Evolutionary conservation across 2,888 invertebrate species (phyloP), one percentile per base, ranked within the genome.

Genomic region (Therioaphis trifolii): DNA sequence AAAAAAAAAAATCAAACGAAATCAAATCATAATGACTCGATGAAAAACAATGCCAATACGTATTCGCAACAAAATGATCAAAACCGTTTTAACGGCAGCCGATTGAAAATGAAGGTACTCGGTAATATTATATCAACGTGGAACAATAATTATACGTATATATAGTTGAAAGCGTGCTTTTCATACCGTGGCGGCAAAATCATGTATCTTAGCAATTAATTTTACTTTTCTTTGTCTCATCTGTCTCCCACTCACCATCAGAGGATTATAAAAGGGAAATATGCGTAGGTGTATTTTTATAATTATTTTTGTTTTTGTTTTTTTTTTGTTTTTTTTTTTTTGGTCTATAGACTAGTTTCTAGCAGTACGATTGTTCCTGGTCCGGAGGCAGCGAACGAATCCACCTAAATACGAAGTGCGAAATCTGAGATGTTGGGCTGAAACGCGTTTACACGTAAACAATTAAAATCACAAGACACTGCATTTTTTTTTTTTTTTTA

Each of bases 321-420:
- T 21, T 43, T 43, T 27, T n/a, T n/a, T n/a, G n/a, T 29, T 74
- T 35, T 74, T 58, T 52, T 55, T 58, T 46, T 63, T 74, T 49
- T 63, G n/a, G 12, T 74, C 52, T 82, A 82, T 9, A 80, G 58
- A 72, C 11, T 79, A 71, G 71, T 79, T 58, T 82, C 74, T 74
- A 74, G 74, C 18, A 35, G 49, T 63, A 43, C 61, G 18, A 43
- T 49, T 40, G 82, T 61, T 82, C 61, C 74, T 11, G 35, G 49
- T 35, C 63, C 24, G 49, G 52, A 63, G 1, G 18, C 74, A 40
- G 46, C 72, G 35, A 63, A 35, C 63, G 40, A 72, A 29, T 82
- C 72, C 82, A 74, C 63, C 82, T 82, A 82, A 35, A 82, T 63
- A 40, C 72, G 72, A 82, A 82, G 72, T 63, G 82, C 49, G 63